These are phyloP conservation scores for Alcedo quadribrachys DNA, from an alignment of 2,797 vertebrate genomes.

Conservation along the genomic window DNA sequence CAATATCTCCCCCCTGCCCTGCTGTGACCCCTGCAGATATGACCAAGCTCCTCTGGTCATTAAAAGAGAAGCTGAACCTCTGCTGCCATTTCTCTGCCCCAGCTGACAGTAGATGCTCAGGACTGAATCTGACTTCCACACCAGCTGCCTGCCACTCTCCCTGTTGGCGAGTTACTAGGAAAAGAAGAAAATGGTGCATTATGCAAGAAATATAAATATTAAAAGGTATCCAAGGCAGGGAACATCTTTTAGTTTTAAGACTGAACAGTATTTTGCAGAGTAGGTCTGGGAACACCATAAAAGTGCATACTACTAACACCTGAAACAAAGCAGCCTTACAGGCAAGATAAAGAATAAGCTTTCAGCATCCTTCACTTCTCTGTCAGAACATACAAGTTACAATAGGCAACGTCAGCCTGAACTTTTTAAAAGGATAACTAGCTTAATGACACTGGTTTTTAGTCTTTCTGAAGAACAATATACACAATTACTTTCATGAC, in stretches of 20 bases:
- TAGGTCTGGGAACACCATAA: background rate
- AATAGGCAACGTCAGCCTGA: background rate
- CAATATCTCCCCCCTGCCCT: background rate
- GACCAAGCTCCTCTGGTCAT: background rate
- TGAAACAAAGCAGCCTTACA: background rate
- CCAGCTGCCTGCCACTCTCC: background rate
- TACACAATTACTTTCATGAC: slow-evolving; percentile 18
- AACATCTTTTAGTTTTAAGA: background rate
- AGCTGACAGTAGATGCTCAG: background rate
- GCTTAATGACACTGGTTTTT: slow-evolving; percentile 61
- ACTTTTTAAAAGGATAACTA: slow-evolving; percentile 37
- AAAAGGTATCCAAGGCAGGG: background rate
- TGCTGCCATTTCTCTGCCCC: background rate
- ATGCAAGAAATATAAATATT: background rate
- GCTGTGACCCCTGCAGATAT: background rate
- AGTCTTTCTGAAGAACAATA: slow-evolving; percentile 55
- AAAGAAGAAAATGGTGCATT: background rate
- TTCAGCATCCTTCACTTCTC: background rate
- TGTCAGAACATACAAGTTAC: background rate
- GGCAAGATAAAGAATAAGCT: background rate
- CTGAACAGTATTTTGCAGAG: background rate
- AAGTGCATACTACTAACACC: background rate
- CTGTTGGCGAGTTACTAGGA: background rate
- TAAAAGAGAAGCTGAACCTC: background rate
- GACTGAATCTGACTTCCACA: background rate